Evolutionary conservation across 2,113 vertebrate species (phyloP).

Genomic region (Emberiza fucata): DNA sequence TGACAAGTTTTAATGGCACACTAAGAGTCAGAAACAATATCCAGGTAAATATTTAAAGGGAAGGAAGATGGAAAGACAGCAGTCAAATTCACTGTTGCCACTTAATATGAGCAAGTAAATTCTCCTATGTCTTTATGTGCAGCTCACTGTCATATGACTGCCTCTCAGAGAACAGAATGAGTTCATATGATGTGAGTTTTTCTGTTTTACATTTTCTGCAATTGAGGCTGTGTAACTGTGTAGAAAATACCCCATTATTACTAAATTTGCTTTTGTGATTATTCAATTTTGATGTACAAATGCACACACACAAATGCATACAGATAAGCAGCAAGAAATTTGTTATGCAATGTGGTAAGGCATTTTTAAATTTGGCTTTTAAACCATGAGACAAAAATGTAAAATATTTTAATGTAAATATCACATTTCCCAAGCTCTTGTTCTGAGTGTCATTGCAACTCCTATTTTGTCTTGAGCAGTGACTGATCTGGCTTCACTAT

Average conservation of each 20-base stretch:
- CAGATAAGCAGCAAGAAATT: slow-evolving; percentile 3
- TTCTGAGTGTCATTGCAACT: slow-evolving; percentile 50
- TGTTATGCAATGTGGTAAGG: slow-evolving; percentile 9
- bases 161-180: background rate
- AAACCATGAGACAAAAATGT: slow-evolving; percentile 61
- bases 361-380: background rate
- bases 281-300: slow-evolving; percentile 18
- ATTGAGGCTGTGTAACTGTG: background rate
- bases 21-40: background rate
- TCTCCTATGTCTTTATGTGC: background rate
- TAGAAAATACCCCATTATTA: background rate
- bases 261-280: slow-evolving; percentile 2
- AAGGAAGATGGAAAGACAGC: background rate
- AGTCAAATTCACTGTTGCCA: background rate
- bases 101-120: background rate
- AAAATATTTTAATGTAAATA: slow-evolving; percentile 70
- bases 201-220: slow-evolving; percentile 6
- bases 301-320: background rate
- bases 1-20: background rate
- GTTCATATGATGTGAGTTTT: background rate
- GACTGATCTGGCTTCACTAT: slow-evolving; percentile 67
- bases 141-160: background rate
- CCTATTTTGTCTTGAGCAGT: slow-evolving; percentile 57
- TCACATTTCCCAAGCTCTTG: slow-evolving; percentile 69
- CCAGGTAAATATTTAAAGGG: background rate